Conservation (phyloP, 2,888 invertebrate species). For the Ariolimax columbianus region DNA sequence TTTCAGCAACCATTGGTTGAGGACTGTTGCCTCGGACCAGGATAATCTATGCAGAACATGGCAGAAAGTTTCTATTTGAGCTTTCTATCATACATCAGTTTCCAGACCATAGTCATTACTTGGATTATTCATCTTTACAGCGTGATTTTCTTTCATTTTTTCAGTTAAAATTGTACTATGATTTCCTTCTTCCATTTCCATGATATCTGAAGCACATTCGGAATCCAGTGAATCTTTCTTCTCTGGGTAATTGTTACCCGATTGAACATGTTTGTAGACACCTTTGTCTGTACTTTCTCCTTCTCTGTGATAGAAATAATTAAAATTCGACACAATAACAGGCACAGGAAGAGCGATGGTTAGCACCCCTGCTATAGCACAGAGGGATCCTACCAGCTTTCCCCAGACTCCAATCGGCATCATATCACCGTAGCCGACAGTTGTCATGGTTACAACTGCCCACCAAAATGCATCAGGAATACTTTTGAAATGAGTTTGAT, state of each 20-base stretch:
- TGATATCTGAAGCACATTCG: conserved; percentile 86
- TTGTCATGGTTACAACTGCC: conserved; percentile 95
- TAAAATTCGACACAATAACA: conserved; percentile 99
- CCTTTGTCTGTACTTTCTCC: conserved; percentile 99
- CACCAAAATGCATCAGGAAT: conserved; percentile 98
- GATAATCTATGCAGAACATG: neutral
- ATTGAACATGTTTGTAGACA: conserved; percentile 77
- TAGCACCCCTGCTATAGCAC: conserved; percentile 99
- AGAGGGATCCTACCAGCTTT: conserved; percentile 92
- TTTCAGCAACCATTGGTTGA: neutral
- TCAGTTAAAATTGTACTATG: conserved; percentile 68
- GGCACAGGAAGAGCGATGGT: conserved; percentile 99
- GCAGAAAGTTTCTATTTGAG: neutral
- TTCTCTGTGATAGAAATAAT: conserved; percentile 99
- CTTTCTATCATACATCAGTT: conserved; percentile 71
- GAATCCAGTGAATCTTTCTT: conserved; percentile 83
- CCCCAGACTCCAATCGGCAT: conserved; percentile 99
- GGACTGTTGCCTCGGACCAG: neutral
- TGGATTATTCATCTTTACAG: conserved; percentile 71
- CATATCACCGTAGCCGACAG: conserved; percentile 99
- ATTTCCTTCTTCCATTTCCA: conserved; percentile 94
- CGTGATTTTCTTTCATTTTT: conserved; percentile 73
- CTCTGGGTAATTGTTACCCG: conserved; percentile 83
- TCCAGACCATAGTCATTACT: conserved; percentile 74
- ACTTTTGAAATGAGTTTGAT: conserved; percentile 94